These are phyloP conservation scores for Drosophila pallidifrons DNA, from an alignment of 1,140 invertebrate species.

Conservation along the genomic window DNA sequence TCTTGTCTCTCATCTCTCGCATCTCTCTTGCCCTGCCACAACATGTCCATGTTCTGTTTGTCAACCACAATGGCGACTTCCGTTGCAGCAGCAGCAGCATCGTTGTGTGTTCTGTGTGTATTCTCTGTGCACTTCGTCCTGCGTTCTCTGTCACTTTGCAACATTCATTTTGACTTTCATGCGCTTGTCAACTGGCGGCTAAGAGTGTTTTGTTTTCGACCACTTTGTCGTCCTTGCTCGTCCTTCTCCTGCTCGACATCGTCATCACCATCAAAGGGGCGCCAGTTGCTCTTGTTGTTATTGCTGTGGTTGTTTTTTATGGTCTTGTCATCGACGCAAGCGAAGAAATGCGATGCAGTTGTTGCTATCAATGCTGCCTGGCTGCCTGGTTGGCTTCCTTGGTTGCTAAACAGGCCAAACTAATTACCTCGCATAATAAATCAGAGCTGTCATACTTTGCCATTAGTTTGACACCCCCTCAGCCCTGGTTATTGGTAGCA, in stretches of 20 bases:
- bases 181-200: slow-evolving; percentile 54
- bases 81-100: slow-evolving; percentile 25
- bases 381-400: slow-evolving; percentile 10
- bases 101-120: neutral
- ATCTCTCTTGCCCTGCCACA: slow-evolving; percentile 10
- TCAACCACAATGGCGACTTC: slow-evolving; percentile 60
- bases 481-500: slow-evolving; percentile 49
- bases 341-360: slow-evolving; percentile 64
- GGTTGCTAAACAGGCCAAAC: slow-evolving; percentile 73
- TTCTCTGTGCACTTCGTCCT: neutral
- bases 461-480: slow-evolving; percentile 71
- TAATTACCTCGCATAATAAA: slow-evolving; percentile 80
- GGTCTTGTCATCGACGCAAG: slow-evolving; percentile 31
- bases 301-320: slow-evolving; percentile 26
- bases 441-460: slow-evolving; percentile 77
- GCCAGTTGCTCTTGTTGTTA: slow-evolving; percentile 8
- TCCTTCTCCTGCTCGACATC: slow-evolving; percentile 5
- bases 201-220: slow-evolving; percentile 60
- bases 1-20: neutral
- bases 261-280: slow-evolving; percentile 3
- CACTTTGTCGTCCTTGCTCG: slow-evolving; percentile 23
- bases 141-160: slow-evolving; percentile 45
- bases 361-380: slow-evolving; percentile 51
- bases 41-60: slow-evolving; percentile 52
- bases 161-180: slow-evolving; percentile 71